phyloP scores from a whole-genome alignment of 2,113 vertebrate genomes.

The Paramormyrops kingsleyae region DNA sequence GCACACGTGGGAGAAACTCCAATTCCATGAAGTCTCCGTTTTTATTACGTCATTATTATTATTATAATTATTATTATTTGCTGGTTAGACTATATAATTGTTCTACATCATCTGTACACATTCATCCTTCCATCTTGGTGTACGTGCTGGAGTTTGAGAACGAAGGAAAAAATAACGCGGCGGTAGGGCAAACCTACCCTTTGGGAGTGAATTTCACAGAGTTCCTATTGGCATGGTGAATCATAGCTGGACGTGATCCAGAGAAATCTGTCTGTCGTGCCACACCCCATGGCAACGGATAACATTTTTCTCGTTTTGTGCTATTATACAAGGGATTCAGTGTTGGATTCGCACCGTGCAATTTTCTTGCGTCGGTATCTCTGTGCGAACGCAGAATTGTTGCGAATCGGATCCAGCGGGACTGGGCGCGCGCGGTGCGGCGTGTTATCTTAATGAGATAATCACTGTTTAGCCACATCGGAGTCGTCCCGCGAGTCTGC shows the following conservation, averaged over 20 bases:
- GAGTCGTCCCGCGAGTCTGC: not conserved
- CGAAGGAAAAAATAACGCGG: not conserved
- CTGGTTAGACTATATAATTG: not conserved
- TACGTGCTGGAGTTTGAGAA: not conserved
- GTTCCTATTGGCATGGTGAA: not conserved
- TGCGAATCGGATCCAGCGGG: not conserved
- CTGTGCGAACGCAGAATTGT: not conserved
- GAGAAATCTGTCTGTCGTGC: not conserved
- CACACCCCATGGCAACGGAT: not conserved
- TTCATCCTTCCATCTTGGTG: not conserved
- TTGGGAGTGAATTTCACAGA: not conserved
- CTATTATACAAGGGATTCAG: not conserved
- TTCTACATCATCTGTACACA: not conserved
- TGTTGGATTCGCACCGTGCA: not conserved
- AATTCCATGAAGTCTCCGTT: not conserved
- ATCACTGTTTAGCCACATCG: not conserved
- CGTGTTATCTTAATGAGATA: not conserved
- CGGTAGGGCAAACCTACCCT: not conserved
- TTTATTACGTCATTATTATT: not conserved
- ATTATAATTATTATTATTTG: not conserved
- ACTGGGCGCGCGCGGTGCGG: not conserved
- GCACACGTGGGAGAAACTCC: not conserved
- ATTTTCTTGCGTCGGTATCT: not conserved
- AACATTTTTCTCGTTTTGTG: not conserved
- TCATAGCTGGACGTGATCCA: slow-evolving; percentile 4